These are phyloP conservation scores for Lepidothrix coronata DNA, from an alignment of 2,113 vertebrate genomes.

Conservation along the genomic window DNA sequence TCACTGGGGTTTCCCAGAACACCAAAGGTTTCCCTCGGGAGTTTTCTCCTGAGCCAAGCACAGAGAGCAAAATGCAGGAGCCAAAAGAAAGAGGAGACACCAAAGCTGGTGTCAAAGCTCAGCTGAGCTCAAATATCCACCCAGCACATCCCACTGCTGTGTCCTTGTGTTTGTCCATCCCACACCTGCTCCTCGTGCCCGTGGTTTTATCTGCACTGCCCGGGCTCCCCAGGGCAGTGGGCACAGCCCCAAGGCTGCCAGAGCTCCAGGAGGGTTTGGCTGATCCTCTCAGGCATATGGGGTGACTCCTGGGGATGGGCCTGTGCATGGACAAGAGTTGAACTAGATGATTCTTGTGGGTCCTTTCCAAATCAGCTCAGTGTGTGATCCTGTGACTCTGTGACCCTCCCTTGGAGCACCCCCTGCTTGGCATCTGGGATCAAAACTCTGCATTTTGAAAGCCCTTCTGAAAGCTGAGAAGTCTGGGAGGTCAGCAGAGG, in stretches of 20 bases:
- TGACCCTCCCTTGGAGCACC: not conserved
- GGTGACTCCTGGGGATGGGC: too few relatives aligned
- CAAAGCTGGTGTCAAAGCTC: not conserved
- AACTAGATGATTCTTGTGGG: too few relatives aligned
- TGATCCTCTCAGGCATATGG: too few relatives aligned
- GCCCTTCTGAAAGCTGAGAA: not conserved
- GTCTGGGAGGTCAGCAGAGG: not conserved
- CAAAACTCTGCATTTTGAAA: not conserved
- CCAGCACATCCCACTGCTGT: not conserved
- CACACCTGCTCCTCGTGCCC: not conserved
- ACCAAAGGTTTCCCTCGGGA: not conserved
- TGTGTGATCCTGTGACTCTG: too few relatives aligned
- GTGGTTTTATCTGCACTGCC: not conserved
- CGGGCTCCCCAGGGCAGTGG: too few relatives aligned
- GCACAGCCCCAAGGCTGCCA: too few relatives aligned
- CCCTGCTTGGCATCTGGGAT: accelerated
- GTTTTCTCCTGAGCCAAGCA: not conserved
- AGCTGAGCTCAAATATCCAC: not conserved
- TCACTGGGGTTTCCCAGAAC: accelerated
- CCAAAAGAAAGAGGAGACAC: not conserved
- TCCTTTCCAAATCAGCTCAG: too few relatives aligned
- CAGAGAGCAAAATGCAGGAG: not conserved
- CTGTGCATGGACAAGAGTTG: too few relatives aligned
- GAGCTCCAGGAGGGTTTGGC: too few relatives aligned
- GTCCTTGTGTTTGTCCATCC: not conserved